Percentiles rank a stretch among this genome's conserved stretches.
Evolutionary conservation across 1,140 invertebrate genomes (phyloP).

Genomic region (Pogonomyrmex barbatus): DNA sequence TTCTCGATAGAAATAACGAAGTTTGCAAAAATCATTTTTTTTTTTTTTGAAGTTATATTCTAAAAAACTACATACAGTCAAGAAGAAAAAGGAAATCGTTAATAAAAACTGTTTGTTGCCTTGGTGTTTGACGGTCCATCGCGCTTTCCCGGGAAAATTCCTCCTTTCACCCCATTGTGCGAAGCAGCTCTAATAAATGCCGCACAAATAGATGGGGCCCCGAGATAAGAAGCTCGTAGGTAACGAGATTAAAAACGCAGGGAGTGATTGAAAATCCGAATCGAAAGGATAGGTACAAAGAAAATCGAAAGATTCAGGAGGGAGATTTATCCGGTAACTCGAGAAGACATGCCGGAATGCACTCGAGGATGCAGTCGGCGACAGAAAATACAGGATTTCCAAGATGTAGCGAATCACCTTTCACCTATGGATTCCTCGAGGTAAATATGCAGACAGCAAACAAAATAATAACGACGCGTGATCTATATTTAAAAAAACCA

Average conservation of each 20-base stretch:
- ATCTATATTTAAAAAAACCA: neutral
- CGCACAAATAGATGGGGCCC: neutral
- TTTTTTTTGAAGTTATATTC: neutral
- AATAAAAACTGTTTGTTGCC: neutral
- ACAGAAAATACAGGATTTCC: neutral
- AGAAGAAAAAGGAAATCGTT: neutral
- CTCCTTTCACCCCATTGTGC: constrained; percentile 1
- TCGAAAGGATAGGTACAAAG: neutral
- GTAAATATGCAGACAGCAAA: neutral
- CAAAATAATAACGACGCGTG: constrained; percentile 15
- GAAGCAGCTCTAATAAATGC: constrained; percentile 4
- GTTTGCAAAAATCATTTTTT: neutral
- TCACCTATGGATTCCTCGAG: neutral
- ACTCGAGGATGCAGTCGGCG: constrained; percentile 1
- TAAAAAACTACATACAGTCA: neutral
- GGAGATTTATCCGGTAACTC: constrained; percentile 12
- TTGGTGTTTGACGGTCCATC: neutral
- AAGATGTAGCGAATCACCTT: neutral
- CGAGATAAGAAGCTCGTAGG: neutral
- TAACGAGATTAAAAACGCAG: constrained; percentile 5
- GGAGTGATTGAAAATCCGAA: neutral
- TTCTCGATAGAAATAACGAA: neutral
- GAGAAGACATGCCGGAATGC: constrained; percentile 25
- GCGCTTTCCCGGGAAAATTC: neutral
- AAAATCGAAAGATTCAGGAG: constrained; percentile 7